Percentiles rank a stretch among this genome's conserved stretches.
These are phyloP conservation scores for Ondatra zibethicus DNA, from an alignment of 2,113 vertebrate species.

Conservation along the genomic window DNA sequence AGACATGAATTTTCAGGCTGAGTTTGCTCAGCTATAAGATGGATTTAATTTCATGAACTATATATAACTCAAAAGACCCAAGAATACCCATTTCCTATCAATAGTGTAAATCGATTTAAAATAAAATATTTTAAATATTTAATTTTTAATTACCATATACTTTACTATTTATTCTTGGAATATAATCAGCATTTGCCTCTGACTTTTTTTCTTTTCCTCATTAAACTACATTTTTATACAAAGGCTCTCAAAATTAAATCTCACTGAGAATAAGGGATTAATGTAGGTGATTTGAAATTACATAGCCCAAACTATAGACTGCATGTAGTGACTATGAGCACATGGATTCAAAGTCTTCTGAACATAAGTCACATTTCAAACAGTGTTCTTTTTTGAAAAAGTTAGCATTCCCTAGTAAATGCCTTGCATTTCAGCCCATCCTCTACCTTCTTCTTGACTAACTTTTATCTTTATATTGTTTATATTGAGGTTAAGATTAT, in stretches of 20 bases:
- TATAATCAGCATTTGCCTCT: not conserved
- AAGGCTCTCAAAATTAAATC: not conserved
- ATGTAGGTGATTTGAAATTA: not conserved
- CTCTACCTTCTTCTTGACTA: not conserved
- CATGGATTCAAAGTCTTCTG: not conserved
- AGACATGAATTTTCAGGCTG: not conserved
- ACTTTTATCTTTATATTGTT: not conserved
- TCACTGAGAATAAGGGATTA: not conserved
- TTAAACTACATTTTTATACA: constrained; percentile 8
- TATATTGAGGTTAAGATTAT: not conserved
- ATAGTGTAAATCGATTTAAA: not conserved
- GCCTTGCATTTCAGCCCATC: not conserved
- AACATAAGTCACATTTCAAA: not conserved
- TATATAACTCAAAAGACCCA: not conserved
- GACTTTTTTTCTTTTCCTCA: not conserved
- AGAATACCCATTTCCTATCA: not conserved
- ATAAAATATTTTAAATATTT: not conserved
- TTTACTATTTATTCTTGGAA: constrained; percentile 16
- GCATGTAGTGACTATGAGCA: not conserved
- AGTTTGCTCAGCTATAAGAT: not conserved
- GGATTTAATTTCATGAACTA: not conserved
- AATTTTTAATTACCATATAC: not conserved
- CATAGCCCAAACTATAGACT: not conserved
- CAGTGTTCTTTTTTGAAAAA: not conserved
- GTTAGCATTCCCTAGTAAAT: not conserved